Percentiles rank a stretch among this genome's conserved stretches.
These are phyloP conservation scores for Ctena decussata DNA, from an alignment of 2,888 invertebrate genomes.

Conservation along the genomic window DNA sequence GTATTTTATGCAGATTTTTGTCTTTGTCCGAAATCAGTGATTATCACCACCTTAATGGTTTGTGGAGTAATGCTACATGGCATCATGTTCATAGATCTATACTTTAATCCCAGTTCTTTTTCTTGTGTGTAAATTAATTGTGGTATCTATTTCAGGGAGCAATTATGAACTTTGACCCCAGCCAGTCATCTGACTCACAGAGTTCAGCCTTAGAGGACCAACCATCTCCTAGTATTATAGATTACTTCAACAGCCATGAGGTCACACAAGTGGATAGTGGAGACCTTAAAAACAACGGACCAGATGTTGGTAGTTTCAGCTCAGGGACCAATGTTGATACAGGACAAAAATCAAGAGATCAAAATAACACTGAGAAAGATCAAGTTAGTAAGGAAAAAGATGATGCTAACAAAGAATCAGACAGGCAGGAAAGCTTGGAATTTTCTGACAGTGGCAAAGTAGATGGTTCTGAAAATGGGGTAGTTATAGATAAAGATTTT, in stretches of 20 bases:
- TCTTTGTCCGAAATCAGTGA: no score
- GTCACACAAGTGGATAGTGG: conserved; percentile 33
- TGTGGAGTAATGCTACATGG: no score
- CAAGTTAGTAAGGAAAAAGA: not conserved
- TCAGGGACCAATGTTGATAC: conserved; percentile 13
- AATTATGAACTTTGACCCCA: conserved; percentile 69
- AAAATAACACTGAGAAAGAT: not conserved
- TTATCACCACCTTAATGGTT: no score
- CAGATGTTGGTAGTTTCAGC: not conserved
- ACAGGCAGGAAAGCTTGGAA: not conserved
- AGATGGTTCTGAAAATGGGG: not conserved
- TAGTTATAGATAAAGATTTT: not conserved
- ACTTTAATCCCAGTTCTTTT: no score
- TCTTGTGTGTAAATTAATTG: no score
- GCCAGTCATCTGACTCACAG: conserved; percentile 58
- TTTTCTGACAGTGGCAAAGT: not conserved
- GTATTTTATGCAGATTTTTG: no score
- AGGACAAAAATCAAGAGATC: not conserved
- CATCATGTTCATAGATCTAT: no score
- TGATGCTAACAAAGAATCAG: not conserved
- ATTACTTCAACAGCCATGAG: conserved; percentile 50
- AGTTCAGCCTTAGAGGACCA: conserved; percentile 47
- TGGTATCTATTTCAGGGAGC: conserved; percentile 49
- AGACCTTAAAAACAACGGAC: not conserved
- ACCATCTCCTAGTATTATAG: conserved; percentile 36